A percentile compares a stretch with the other conserved stretches of the same genome.
These are phyloP conservation scores for Cossypha dichroa DNA, from an alignment of 2,797 vertebrate species.

Conservation along the genomic window DNA sequence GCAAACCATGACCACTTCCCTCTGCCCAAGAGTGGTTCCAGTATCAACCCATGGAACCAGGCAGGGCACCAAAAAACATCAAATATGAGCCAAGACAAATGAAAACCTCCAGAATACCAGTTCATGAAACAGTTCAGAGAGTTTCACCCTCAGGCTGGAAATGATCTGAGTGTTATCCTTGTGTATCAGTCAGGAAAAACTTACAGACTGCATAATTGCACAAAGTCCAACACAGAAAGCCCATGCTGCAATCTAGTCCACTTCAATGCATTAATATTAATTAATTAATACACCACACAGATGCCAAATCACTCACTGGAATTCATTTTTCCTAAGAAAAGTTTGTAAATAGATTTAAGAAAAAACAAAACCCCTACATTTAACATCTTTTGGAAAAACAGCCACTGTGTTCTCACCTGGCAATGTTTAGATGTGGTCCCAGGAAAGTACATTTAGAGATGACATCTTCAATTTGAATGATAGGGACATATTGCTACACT, in stretches of 20 bases:
- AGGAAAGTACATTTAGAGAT: neutral
- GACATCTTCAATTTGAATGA: neutral
- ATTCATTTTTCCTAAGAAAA: neutral
- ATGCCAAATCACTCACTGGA: neutral
- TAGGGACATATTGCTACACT: rapidly evolving
- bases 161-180: neutral
- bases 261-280: neutral
- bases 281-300: neutral
- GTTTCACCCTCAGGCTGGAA: neutral
- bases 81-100: neutral
- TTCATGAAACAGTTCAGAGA: neutral
- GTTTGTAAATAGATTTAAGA: neutral
- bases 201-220: neutral
- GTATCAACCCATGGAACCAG: neutral
- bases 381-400: neutral
- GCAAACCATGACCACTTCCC: neutral
- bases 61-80: neutral
- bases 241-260: neutral
- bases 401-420: neutral
- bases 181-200: neutral
- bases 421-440: neutral
- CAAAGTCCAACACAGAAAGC: neutral
- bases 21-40: neutral
- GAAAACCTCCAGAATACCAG: neutral
- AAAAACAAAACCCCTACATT: rapidly evolving